These are phyloP conservation scores for Perodicticus potto DNA, from an alignment of 2,797 vertebrate species.

Conservation along the genomic window DNA sequence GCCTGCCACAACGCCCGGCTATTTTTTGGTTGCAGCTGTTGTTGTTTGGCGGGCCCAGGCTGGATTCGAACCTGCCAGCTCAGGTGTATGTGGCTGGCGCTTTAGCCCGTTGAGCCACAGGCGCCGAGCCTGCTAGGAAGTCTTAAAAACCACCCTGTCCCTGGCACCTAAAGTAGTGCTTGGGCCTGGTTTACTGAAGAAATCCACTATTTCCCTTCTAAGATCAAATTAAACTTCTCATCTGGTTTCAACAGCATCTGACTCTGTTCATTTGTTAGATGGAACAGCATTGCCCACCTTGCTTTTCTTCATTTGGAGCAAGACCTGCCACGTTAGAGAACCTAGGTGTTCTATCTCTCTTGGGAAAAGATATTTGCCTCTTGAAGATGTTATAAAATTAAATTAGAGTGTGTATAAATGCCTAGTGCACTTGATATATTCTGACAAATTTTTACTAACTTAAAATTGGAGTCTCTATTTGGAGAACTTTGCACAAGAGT, in stretches of 20 bases:
- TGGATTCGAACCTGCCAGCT: no score
- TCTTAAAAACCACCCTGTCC: background rate
- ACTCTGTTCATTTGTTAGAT: background rate
- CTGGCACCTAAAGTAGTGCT: background rate
- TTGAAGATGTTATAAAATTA: constrained; percentile 2
- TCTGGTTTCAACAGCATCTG: background rate
- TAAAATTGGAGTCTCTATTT: constrained; percentile 33
- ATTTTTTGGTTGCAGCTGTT: no score
- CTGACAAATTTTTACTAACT: constrained; percentile 39
- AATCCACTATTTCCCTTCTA: background rate
- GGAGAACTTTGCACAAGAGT: background rate
- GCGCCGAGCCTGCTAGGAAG: background rate
- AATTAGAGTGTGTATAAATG: background rate
- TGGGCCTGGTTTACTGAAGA: background rate
- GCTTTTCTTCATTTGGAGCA: background rate
- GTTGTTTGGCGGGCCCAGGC: no score
- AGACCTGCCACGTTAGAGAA: background rate
- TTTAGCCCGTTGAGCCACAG: no score
- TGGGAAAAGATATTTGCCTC: background rate
- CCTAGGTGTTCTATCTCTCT: background rate
- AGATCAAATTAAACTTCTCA: background rate
- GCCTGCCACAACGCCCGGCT: no score
- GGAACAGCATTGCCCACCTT: background rate
- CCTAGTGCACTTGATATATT: background rate
- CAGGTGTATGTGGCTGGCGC: no score